Evolutionary conservation across 2,113 vertebrate genomes (phyloP), one percentile per base, ranked within the genome.

Genomic region (Tauraco erythrolophus): DNA sequence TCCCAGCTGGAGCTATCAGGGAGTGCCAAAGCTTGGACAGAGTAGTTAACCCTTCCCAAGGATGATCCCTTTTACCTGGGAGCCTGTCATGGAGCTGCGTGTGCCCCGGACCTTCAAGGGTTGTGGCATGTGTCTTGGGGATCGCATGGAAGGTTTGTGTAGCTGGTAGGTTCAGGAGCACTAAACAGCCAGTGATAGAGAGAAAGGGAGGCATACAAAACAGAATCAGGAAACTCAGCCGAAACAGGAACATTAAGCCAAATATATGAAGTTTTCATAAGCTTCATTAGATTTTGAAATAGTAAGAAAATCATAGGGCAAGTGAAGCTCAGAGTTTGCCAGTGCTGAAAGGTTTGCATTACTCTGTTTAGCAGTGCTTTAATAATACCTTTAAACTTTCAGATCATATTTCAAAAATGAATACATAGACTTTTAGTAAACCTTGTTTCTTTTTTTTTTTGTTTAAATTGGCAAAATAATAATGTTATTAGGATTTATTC

Each of bases 391-490:
- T 68, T 87, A 57, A 61, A 57, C 9, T 58, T 95, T 54, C 46
- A 60, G 35, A 25, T 70, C 69, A 50, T 39, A 53, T 56, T 91
- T 87, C 24, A 72, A 84, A 94, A 89, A 78, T 35, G 28, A 78
- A 81, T 86, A 58, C 64, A 56, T 19, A 72, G 17, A 75, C 43
- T 84, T 92, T 75, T 81, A 89, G 81, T 71, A 86, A 90, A 48
- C 22, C 5, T n/a, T 66, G 6, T 35, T 64, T n/a, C 2, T 39
- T 14, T 19, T 46, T 60, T 62, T 60, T 21, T n/a, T 35, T 45
- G 7, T 85, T 92, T 64, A 53, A 76, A 94, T 82, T 91, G 72
- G 11, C 33, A 64, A 90, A 88, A 46, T 70, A 93, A 94, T 88
- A 50, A 61, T 58, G 46, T 69, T 57, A 19, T 79, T 85, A 74